Base-by-base conservation (phyloP, 2,888 invertebrate species). In the Protophormia terraenovae region DNA sequence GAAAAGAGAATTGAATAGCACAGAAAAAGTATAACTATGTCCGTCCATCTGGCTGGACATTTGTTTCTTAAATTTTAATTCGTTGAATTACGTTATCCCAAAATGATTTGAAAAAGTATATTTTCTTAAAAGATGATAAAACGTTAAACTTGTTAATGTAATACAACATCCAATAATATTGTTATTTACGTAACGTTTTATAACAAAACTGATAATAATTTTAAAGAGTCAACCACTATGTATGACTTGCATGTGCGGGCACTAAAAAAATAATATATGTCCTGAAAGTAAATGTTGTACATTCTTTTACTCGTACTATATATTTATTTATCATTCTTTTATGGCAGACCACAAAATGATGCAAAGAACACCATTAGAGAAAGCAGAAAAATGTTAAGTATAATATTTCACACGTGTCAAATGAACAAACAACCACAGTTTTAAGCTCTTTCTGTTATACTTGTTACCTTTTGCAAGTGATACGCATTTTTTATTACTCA, bases 351-450 rank as follows among this genome's bases (percentile, higher is more conserved):
- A 76, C 55, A 76, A 55, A 29, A 35, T 76, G 29, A n/a, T 0
- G 16, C 7, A 7, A 27, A 60, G 22, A 29, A 67, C 14, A 64
- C 6, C 29, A 4, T 55, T 14, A 38, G 45, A 41, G 3, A 22
- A 55, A 66, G 29, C 2, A 12, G 16, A 29, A 45, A 27, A 6
- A 27, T 53, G 14, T 27, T 22, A 27, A 10, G 29, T 69, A 45
- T 19, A 29, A 53, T 41, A 67, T 62, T 47, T 72, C 58, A 50
- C 47, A 72, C 82, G 66, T 77, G 38, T 10, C 66, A 38, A 27
- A 29, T 72, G 47, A 16, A 77, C 38, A 58, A 71, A 69, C n/a
- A 71, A 69, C n/a, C 29, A 22, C 32, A 35, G 7, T 77, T 58
- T 66, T 58, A 16, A 73, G 41, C 19, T 24, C n/a, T n/a, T n/a